Percentiles rank a stretch among this genome's conserved stretches.
Conservation (phyloP, 2,888 invertebrate species). For the Drosophila gaucha region DNA sequence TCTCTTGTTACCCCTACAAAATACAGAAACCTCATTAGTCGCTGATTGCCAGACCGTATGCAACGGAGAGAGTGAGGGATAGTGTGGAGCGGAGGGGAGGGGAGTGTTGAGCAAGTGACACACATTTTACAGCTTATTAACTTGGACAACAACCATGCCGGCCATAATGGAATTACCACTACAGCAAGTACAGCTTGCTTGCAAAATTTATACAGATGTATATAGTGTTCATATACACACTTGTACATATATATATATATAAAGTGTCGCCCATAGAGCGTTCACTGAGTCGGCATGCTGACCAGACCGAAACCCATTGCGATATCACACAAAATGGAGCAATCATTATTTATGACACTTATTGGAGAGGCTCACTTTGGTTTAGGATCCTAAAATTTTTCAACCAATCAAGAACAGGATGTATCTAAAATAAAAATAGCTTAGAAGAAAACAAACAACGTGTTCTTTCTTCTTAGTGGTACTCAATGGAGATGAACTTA, state of each 20-base stretch:
- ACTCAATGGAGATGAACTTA: too few relatives aligned
- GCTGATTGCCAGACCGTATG: slow-evolving; percentile 36
- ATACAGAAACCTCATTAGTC: slow-evolving; percentile 42
- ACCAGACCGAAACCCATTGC: slow-evolving; percentile 50
- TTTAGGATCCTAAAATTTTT: background rate
- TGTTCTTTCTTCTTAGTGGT: too few relatives aligned
- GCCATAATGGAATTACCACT: slow-evolving; percentile 26
- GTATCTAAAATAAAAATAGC: too few relatives aligned
- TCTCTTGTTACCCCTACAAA: slow-evolving; percentile 30
- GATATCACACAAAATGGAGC: background rate
- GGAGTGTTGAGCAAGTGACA: slow-evolving; percentile 71
- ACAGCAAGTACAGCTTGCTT: slow-evolving; percentile 22
- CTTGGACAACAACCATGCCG: slow-evolving; percentile 66
- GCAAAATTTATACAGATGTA: slow-evolving; percentile 19
- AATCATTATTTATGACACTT: background rate
- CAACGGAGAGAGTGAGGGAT: background rate
- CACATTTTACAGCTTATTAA: slow-evolving; percentile 81
- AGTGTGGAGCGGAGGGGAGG: slow-evolving; percentile 2
- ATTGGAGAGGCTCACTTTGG: slow-evolving; percentile 15
- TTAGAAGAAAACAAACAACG: too few relatives aligned
- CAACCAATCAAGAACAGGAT: too few relatives aligned
- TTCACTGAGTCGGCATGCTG: slow-evolving; percentile 45
- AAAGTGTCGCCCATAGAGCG: slow-evolving; percentile 50
- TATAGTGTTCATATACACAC: too few relatives aligned
- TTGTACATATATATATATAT: background rate